Conservation (phyloP, 2,888 invertebrate species). For the Neria commutata region DNA sequence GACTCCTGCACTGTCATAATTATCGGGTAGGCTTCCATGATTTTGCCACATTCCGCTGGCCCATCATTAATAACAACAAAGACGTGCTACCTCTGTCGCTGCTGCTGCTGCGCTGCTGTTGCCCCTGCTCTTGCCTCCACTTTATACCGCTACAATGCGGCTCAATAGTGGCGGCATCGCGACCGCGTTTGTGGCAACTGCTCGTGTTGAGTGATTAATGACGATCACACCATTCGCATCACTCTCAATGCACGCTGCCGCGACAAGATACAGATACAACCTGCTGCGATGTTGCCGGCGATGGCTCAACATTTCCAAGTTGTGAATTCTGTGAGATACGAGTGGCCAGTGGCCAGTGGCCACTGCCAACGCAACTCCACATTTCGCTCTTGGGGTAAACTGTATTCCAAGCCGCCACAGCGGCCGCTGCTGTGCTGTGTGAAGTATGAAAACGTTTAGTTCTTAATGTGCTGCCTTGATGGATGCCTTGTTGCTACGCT, state of each 20-base stretch:
- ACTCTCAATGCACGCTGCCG: slow-evolving; percentile 31
- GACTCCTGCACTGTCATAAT: slow-evolving; percentile 58
- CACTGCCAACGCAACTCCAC: too few species aligned
- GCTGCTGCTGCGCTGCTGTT: slow-evolving; percentile 26
- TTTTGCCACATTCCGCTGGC: slow-evolving; percentile 49
- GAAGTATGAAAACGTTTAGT: slow-evolving; percentile 55
- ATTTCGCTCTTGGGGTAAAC: too few species aligned
- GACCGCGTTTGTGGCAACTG: slow-evolving; percentile 41
- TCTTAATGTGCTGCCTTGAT: slow-evolving; percentile 53
- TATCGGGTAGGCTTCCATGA: slow-evolving; percentile 51
- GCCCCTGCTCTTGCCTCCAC: slow-evolving; percentile 26
- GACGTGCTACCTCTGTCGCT: slow-evolving; percentile 6
- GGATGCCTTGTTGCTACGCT: slow-evolving; percentile 36
- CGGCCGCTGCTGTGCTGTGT: slow-evolving; percentile 25
- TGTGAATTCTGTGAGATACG: neutral
- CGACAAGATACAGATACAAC: slow-evolving; percentile 30
- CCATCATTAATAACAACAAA: slow-evolving; percentile 44
- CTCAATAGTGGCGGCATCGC: slow-evolving; percentile 24
- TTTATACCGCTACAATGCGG: neutral
- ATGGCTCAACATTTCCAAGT: slow-evolving; percentile 2
- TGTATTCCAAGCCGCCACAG: slow-evolving; percentile 2
- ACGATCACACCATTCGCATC: slow-evolving; percentile 39
- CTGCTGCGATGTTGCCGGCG: slow-evolving; percentile 2
- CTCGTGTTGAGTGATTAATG: slow-evolving; percentile 62
- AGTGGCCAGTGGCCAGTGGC: neutral